phyloP scores from a whole-genome alignment of 2,113 vertebrate species.

The Sylvicapra grimmia region DNA sequence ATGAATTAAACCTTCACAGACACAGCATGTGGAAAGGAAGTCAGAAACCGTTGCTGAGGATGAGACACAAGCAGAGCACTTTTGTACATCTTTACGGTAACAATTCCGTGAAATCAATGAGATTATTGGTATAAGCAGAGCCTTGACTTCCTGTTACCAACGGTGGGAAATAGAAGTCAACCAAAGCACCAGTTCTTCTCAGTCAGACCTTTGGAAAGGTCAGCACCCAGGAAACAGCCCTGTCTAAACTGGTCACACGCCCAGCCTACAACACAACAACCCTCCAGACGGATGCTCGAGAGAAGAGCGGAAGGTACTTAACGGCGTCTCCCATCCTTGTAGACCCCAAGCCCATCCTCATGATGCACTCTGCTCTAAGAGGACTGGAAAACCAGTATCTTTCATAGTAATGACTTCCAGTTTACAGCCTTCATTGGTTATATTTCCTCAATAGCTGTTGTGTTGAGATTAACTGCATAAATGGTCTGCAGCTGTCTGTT shows the following conservation, averaged over 20 bases:
- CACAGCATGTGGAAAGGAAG: constrained; percentile 38
- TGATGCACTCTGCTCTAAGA: constrained; percentile 80
- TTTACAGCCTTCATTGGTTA: constrained; percentile 92
- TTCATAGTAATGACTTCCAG: constrained; percentile 87
- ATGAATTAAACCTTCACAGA: background rate
- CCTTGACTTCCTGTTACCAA: background rate
- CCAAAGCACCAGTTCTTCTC: background rate
- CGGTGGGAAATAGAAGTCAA: background rate
- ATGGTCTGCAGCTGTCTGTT: constrained; percentile 98
- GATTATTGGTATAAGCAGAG: background rate
- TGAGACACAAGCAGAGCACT: background rate
- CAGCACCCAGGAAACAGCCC: background rate
- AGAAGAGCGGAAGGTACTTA: constrained; percentile 68
- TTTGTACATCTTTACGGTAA: background rate
- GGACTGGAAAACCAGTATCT: constrained; percentile 83
- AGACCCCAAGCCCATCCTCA: constrained; percentile 75
- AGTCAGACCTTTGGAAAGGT: background rate
- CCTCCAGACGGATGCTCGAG: constrained; percentile 59
- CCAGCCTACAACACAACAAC: background rate
- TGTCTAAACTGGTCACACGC: background rate
- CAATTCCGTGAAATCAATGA: constrained; percentile 6
- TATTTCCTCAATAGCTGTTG: constrained; percentile 96
- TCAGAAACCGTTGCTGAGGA: constrained; percentile 33
- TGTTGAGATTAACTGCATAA: constrained; percentile 96
- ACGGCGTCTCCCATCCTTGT: constrained; percentile 55